Conservation (phyloP, 2,797 vertebrate genomes). For the Falco cherrug region DNA sequence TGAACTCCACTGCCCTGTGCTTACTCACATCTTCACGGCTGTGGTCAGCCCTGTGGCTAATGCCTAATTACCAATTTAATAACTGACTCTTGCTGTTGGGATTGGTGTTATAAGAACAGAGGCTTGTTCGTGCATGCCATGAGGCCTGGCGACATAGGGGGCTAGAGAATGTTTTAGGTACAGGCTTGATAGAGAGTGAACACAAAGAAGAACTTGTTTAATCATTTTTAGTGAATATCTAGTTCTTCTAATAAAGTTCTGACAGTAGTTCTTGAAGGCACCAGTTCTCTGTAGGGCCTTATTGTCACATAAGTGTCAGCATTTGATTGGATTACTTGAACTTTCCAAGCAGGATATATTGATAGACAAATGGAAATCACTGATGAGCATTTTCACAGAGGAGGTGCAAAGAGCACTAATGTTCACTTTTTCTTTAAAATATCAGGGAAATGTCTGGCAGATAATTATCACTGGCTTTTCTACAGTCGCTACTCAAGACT, state of each 20-base stretch:
- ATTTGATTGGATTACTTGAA: neutral
- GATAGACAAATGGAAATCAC: neutral
- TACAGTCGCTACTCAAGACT: neutral
- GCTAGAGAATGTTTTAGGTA: neutral
- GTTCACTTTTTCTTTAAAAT: neutral
- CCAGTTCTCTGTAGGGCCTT: neutral
- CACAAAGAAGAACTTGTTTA: neutral
- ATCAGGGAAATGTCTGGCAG: neutral
- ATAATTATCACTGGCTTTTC: slow-evolving; percentile 13
- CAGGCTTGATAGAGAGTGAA: neutral
- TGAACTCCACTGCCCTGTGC: neutral
- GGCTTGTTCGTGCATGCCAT: fast-evolving
- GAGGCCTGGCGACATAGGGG: neutral
- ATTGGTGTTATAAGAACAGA: neutral
- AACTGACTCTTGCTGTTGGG: neutral
- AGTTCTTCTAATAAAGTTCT: neutral
- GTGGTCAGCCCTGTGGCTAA: neutral
- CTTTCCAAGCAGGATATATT: neutral
- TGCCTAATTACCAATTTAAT: neutral
- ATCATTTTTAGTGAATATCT: neutral
- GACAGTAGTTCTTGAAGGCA: neutral
- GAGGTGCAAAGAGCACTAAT: neutral
- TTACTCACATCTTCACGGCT: neutral
- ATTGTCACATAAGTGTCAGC: neutral
- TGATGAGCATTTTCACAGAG: neutral